These are phyloP conservation scores for Sicus ferrugineus DNA, from an alignment of 2,888 invertebrate species.

Conservation along the genomic window DNA sequence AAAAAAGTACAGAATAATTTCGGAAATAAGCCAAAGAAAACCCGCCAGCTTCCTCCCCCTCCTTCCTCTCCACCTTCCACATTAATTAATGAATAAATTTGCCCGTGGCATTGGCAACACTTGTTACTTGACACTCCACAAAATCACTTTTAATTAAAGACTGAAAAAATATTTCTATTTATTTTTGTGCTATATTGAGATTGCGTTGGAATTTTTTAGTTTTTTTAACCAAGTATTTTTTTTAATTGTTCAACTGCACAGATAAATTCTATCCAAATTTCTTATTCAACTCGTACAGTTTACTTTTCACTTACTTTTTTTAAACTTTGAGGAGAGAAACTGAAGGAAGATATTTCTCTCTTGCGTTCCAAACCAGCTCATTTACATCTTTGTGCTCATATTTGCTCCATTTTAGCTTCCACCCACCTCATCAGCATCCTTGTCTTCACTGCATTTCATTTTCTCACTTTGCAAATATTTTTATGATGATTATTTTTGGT, in stretches of 20 bases:
- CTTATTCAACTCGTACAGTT: neutral
- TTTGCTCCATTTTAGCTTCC: constrained; percentile 26
- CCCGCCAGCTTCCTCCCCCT: too few relatives aligned
- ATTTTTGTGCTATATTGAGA: neutral
- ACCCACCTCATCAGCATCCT: constrained; percentile 17
- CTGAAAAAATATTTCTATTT: neutral
- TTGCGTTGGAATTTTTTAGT: neutral
- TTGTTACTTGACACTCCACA: neutral
- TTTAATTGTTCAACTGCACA: neutral
- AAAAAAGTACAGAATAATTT: neutral
- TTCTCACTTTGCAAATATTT: constrained; percentile 32
- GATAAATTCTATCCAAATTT: neutral
- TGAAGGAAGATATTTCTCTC: too few relatives aligned
- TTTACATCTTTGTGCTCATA: constrained; percentile 21
- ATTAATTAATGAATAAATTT: neutral
- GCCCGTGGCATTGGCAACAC: neutral
- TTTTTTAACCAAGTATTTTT: neutral
- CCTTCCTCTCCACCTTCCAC: too few relatives aligned
- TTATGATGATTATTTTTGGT: constrained; percentile 38
- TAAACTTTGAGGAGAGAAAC: too few relatives aligned
- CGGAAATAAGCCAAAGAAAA: neutral
- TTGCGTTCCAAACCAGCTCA: neutral
- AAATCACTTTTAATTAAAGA: too few relatives aligned
- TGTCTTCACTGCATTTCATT: constrained; percentile 40
- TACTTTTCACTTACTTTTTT: too few relatives aligned